These are phyloP conservation scores for Orchestes rusci DNA, from an alignment of 2,888 invertebrate genomes.

Conservation along the genomic window DNA sequence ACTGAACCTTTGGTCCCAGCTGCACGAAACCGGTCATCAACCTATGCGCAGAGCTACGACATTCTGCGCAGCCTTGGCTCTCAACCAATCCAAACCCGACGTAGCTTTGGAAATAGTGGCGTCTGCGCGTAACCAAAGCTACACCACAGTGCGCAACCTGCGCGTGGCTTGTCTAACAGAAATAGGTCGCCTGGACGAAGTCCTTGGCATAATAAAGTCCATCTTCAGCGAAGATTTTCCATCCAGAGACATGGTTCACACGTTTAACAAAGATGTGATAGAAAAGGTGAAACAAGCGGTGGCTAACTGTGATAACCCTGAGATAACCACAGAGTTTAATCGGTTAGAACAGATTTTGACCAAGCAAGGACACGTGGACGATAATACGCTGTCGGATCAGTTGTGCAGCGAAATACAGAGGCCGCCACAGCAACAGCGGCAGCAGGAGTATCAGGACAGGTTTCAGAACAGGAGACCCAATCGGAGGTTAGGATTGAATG, in stretches of 20 bases:
- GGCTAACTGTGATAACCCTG: slow-evolving; percentile 47
- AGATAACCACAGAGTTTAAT: slow-evolving; percentile 50
- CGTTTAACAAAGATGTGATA: slow-evolving; percentile 56
- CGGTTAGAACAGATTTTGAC: slow-evolving; percentile 50
- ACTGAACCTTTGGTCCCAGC: slow-evolving; percentile 53
- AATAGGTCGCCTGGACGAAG: slow-evolving; percentile 58
- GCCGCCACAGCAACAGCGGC: slow-evolving; percentile 15
- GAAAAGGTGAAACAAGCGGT: slow-evolving; percentile 46
- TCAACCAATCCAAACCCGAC: slow-evolving; percentile 61
- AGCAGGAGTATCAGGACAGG: neutral
- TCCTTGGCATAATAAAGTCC: slow-evolving; percentile 51
- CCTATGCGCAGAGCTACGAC: slow-evolving; percentile 57
- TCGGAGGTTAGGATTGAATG: too few species aligned
- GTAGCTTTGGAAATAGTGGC: slow-evolving; percentile 61
- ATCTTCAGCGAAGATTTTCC: slow-evolving; percentile 53
- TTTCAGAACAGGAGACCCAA: too few species aligned
- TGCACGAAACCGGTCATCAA: slow-evolving; percentile 49
- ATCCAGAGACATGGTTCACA: neutral
- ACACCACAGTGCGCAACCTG: slow-evolving; percentile 62
- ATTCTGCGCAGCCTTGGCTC: slow-evolving; percentile 58
- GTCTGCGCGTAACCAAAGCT: slow-evolving; percentile 49
- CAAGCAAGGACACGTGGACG: slow-evolving; percentile 47
- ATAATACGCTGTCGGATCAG: slow-evolving; percentile 42
- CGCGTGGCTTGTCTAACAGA: slow-evolving; percentile 57
- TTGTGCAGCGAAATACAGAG: slow-evolving; percentile 36